These are phyloP conservation scores for Craniophora ligustri DNA, from an alignment of 2,888 invertebrate genomes.

Conservation along the genomic window DNA sequence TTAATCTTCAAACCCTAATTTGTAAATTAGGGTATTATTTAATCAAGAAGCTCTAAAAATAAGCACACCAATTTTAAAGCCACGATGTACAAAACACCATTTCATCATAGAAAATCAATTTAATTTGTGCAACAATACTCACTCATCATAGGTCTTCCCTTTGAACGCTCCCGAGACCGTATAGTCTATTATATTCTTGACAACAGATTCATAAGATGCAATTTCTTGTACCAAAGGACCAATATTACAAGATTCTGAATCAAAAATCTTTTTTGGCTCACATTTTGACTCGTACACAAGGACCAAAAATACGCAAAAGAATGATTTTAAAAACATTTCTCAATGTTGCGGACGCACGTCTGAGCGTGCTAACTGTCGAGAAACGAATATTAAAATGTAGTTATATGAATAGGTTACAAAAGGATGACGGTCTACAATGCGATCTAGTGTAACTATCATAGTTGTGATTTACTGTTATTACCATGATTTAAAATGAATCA, in stretches of 20 bases:
- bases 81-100: constrained; percentile 14
- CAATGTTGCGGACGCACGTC: constrained; percentile 20
- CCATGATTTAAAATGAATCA: not conserved
- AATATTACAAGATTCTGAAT: constrained; percentile 61
- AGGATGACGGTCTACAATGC: constrained; percentile 6
- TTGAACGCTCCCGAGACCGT: constrained; percentile 84
- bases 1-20: no score
- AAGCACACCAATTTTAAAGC: not conserved
- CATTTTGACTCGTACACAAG: constrained; percentile 24
- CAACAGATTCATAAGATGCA: constrained; percentile 84
- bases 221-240: constrained; percentile 86
- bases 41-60: not conserved
- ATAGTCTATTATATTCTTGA: constrained; percentile 85
- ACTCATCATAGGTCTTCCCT: constrained; percentile 88
- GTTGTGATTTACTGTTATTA: constrained; percentile 12
- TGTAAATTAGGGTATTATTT: no score
- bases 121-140: constrained; percentile 60
- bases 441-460: constrained; percentile 12
- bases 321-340: constrained; percentile 25
- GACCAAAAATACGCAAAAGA: constrained; percentile 1
- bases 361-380: constrained; percentile 7
- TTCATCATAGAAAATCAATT: constrained; percentile 12
- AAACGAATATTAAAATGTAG: constrained; percentile 23
- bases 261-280: constrained; percentile 8
- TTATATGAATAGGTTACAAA: constrained; percentile 11